Evolutionary conservation across 2,113 vertebrate species (phyloP).

Genomic region (Platanista minor): DNA sequence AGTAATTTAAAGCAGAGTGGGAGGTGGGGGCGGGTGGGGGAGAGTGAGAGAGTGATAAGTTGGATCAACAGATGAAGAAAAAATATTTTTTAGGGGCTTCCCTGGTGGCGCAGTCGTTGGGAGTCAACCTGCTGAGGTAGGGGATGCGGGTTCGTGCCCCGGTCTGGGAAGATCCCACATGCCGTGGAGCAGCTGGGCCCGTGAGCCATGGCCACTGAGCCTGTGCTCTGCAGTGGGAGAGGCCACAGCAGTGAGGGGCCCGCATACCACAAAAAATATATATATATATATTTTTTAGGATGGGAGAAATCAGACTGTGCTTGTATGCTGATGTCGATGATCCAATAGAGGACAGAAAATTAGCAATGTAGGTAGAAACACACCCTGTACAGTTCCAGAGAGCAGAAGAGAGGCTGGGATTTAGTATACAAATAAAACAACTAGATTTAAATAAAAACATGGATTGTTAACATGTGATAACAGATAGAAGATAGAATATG

Average conservation of each 20-base stretch:
- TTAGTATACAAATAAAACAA: background rate
- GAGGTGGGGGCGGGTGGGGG: too few relatives aligned
- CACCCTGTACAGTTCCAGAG: background rate
- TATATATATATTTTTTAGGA: background rate
- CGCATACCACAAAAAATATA: too few relatives aligned
- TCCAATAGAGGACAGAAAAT: background rate
- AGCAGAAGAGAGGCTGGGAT: background rate
- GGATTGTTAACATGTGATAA: background rate
- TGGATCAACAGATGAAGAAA: background rate
- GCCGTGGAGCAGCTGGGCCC: too few relatives aligned
- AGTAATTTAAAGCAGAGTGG: background rate
- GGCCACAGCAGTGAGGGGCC: too few relatives aligned
- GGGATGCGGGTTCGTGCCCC: too few relatives aligned
- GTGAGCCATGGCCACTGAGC: too few relatives aligned
- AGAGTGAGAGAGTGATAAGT: background rate
- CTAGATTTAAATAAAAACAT: background rate
- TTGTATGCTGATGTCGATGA: background rate
- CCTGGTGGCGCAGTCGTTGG: too few relatives aligned
- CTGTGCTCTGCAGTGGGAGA: too few relatives aligned
- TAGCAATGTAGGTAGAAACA: background rate
- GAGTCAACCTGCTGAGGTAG: too few relatives aligned
- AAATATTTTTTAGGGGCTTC: background rate
- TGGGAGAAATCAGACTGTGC: background rate
- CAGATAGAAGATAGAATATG: background rate
- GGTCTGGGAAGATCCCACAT: too few relatives aligned